Evolutionary conservation across 2,888 invertebrate species (phyloP), one percentile per base, ranked within the genome.

Genomic region (Erebia palarica): DNA sequence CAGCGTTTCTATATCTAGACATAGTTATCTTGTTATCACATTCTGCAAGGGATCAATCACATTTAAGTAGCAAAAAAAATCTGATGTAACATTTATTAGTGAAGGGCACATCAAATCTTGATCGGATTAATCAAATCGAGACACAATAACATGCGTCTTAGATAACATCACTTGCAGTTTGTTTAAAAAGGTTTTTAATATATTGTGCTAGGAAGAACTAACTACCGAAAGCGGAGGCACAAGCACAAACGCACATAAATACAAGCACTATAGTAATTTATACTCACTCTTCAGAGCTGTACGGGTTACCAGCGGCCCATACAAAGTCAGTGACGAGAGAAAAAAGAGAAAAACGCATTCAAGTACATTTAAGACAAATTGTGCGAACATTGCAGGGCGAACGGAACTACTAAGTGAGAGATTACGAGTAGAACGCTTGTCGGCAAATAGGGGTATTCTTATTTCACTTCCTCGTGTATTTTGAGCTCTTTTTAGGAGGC

Each of bases 231-330:
- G 90, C 87, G 82, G 84, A 92, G 92, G 92, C 92, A 93, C 92
- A 93, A 92, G 93, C 92, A 92, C 92, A 90, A 88, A 90, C 84
- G 90, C 92, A 93, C 92, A 91, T 82, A 80, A 82, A 90, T 84
- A 90, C 87, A 92, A 90, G 92, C 94, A 94, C 94, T 94, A 92
- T 88, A 93, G 93, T 94, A 94, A 91, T 89, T 88, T 92, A 94
- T 95, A 95, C 95, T 95, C 95, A 95, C 95, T 95, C 94, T 94
- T 94, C 87, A 94, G 89, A 86, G 94, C 95, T 95, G 95, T 94
- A 92, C 91, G 92, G 93, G 91, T 95, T 94, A 95, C 95, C 94
- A 94, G 95, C 94, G 92, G 94, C 94, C 94, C 95, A 95, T 95
- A 94, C 94, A 95, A 95, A 95, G 94, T 94, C 94, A 94, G 94